A percentile compares a stretch with the other conserved stretches of the same genome.
Evolutionary conservation across 2,797 vertebrate genomes (phyloP).

Genomic region (Alauda arvensis): DNA sequence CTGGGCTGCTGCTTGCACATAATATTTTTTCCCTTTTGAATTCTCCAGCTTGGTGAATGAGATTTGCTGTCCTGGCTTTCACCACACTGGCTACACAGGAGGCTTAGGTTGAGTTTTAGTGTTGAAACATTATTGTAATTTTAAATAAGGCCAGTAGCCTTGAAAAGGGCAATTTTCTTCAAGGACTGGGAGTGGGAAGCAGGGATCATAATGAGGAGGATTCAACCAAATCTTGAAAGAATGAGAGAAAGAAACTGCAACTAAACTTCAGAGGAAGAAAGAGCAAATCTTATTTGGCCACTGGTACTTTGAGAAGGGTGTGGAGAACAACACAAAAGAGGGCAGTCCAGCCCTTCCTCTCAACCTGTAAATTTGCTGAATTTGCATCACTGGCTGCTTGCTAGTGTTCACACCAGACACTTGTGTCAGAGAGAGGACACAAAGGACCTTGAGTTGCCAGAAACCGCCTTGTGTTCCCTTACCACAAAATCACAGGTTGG

Average conservation of each 20-base stretch:
- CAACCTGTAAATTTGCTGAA: background rate
- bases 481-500: background rate
- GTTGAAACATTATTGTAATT: background rate
- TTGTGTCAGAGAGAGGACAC: background rate
- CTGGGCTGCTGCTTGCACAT: background rate
- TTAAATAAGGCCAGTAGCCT: background rate
- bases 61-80: background rate
- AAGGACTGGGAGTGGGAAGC: background rate
- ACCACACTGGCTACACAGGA: background rate
- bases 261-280: background rate
- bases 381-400: background rate
- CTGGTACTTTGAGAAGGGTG: background rate
- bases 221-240: background rate
- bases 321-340: background rate
- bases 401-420: background rate
- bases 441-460: background rate
- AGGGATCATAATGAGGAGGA: background rate
- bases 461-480: background rate
- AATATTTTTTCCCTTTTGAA: background rate
- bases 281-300: background rate
- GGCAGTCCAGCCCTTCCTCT: background rate
- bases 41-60: background rate
- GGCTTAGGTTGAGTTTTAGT: background rate
- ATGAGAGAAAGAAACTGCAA: background rate
- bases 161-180: background rate